Conservation (phyloP, 1,140 invertebrate species). For the Caerostris darwini region DNA sequence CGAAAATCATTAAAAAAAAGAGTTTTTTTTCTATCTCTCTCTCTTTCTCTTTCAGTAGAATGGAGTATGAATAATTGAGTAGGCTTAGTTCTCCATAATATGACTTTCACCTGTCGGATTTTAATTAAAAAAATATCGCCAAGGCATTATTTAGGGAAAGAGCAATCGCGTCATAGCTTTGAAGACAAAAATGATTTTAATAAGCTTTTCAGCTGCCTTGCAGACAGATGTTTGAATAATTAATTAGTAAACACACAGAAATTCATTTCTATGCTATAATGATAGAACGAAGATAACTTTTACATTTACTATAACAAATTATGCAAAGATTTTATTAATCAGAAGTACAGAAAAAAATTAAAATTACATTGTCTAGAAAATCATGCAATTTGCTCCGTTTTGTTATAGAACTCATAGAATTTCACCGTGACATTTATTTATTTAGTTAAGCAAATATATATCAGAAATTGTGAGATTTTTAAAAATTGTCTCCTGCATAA, state of each 20-base stretch:
- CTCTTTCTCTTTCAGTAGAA: neutral
- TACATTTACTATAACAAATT: too few species aligned
- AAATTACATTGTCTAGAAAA: too few species aligned
- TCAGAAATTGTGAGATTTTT: too few species aligned
- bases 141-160: neutral
- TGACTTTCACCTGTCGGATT: neutral
- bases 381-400: too few species aligned
- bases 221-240: neutral
- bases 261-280: neutral
- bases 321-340: too few species aligned
- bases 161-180: neutral
- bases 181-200: neutral
- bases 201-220: neutral
- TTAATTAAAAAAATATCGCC: constrained; percentile 18
- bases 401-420: too few species aligned
- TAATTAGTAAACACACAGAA: neutral
- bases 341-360: too few species aligned
- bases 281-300: too few species aligned
- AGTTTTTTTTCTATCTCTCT: neutral
- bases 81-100: neutral
- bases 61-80: neutral
- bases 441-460: too few species aligned
- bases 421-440: too few species aligned
- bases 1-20: neutral
- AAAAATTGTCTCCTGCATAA: too few species aligned